Conservation (phyloP, 2,113 vertebrate genomes). For the Sakesphorus luctuosus region DNA sequence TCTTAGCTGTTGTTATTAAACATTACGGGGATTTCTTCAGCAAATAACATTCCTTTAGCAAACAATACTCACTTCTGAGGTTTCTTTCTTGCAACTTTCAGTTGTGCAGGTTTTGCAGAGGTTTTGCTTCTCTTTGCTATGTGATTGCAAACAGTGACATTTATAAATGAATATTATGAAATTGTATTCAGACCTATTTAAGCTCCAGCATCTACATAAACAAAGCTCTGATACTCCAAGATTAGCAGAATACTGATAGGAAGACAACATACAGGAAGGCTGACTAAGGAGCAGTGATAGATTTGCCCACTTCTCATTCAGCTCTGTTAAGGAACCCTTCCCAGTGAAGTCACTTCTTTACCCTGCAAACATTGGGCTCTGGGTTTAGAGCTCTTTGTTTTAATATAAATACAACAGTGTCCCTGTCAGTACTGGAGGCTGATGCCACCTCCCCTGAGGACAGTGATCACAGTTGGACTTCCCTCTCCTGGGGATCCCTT, state of each 20-base stretch:
- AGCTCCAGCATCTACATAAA: not conserved
- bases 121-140: not conserved
- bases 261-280: not conserved
- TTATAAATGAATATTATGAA: not conserved
- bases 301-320: slow-evolving; percentile 1
- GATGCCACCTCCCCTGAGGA: not conserved
- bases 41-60: not conserved
- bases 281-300: not conserved
- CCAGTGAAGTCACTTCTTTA: slow-evolving; percentile 38
- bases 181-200: not conserved
- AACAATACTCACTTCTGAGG: not conserved
- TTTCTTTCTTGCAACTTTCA: not conserved
- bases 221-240: not conserved
- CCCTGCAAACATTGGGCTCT: not conserved
- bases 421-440: not conserved
- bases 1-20: not conserved
- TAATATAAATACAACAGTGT: not conserved
- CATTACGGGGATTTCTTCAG: not conserved
- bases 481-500: not conserved
- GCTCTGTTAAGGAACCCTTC: not conserved
- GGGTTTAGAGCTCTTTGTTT: not conserved
- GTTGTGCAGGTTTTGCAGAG: not conserved
- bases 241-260: not conserved
- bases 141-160: not conserved
- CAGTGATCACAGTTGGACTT: not conserved